phyloP scores from a whole-genome alignment of 2,113 vertebrate genomes.

The Phyllopteryx taeniolatus region DNA sequence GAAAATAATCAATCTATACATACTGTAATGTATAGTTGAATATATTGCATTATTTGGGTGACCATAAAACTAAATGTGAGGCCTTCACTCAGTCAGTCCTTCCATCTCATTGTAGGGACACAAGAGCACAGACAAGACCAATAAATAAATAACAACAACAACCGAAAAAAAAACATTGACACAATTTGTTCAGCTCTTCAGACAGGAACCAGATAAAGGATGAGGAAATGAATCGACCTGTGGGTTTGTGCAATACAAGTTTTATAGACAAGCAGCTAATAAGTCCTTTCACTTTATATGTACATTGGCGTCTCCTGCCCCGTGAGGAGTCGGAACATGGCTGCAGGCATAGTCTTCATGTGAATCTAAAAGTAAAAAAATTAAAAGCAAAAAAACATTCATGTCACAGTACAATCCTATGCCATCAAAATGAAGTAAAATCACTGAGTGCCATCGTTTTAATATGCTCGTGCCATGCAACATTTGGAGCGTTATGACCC shows the following conservation, averaged over 20 bases:
- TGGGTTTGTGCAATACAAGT: not conserved
- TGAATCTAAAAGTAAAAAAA: constrained; percentile 81
- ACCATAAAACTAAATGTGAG: constrained; percentile 62
- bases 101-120: constrained; percentile 31
- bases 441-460: not conserved
- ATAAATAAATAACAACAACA: constrained; percentile 60
- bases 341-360: constrained; percentile 99
- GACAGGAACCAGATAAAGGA: constrained; percentile 40
- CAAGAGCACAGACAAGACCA: constrained; percentile 66
- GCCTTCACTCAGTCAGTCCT: constrained; percentile 34
- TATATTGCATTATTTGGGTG: constrained; percentile 64
- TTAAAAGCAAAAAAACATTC: not conserved
- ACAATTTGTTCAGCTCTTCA: constrained; percentile 40
- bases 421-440: not conserved
- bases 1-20: constrained; percentile 50
- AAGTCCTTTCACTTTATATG: constrained; percentile 75
- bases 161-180: constrained; percentile 19
- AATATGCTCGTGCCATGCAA: not conserved
- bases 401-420: not conserved
- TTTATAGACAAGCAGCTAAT: not conserved
- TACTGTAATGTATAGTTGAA: constrained; percentile 42
- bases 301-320: constrained; percentile 97
- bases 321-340: constrained; percentile 98
- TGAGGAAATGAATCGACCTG: constrained; percentile 1
- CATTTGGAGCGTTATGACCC: too few relatives aligned